Base-by-base conservation (phyloP, 1,140 invertebrate species). In the Fopius arisanus region DNA sequence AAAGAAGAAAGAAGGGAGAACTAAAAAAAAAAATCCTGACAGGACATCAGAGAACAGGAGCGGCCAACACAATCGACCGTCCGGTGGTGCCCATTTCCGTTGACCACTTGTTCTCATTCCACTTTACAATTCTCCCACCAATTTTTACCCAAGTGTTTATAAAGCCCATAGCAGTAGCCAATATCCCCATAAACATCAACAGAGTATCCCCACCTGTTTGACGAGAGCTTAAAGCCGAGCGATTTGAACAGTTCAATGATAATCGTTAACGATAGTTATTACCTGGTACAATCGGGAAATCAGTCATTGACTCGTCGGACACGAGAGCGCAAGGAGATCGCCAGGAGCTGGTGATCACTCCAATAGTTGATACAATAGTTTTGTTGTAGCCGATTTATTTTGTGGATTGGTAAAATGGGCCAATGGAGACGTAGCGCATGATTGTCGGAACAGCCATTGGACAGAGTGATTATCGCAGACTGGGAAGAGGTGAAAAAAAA, bases 221-320 rank as follows among this genome's bases (percentile, higher is more conserved):
- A 26, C 43, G 67, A 73, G 67, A 21, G 41, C n/a, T 23, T 33
- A 31, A 19, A 28, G 40, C 3, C 7, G 19, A 54, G 21, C 48
- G 10, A 43, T 2, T 10, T 14, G 43, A 48, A 21, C 48, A 7
- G 26, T 69, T 31, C 4, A 28, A 40, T 48, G 63, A 43, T 66
- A 41, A 41, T 51, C 16, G 51, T 40, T 4, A n/a, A 4, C 28
- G 48, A 51, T 67, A 67, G 31, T 40, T 31, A n/a, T 48, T 29
- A 29, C 26, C 3, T 31, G 41, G 37, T 43, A 54, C 71, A 19
- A n/a, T 19, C 37, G 14, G 41, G 37, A 65, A 73, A 68, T 62
- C 72, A 73, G 72, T 73, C 65, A 73, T 62, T 73, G 72, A 73
- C 65, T 19, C 62, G 43, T 33, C 9, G 19, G 28, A 37, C 29